phyloP scores from a whole-genome alignment of 1,140 invertebrate species.

The Subanguina moxae region DNA sequence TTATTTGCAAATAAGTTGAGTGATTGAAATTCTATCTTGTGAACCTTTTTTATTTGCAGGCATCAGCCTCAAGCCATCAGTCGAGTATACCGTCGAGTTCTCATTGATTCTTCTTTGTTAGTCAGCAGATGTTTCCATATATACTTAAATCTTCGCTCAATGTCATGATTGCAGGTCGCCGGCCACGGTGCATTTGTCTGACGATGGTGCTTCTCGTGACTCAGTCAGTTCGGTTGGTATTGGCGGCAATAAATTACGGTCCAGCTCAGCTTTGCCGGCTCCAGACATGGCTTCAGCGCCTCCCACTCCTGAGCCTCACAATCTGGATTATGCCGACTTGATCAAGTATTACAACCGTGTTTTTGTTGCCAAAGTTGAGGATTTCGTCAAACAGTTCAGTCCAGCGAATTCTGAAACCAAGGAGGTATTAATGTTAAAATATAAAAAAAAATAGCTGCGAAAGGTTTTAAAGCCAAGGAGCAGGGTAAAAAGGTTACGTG shows the following conservation, averaged over 20 bases:
- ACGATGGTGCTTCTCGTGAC: constrained; percentile 50
- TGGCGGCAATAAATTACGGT: constrained; percentile 22
- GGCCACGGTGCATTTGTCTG: constrained; percentile 14
- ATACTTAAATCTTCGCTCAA: background rate
- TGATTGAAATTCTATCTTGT: background rate
- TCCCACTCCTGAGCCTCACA: constrained; percentile 43
- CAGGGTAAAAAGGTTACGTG: too few relatives aligned
- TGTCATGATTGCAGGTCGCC: constrained; percentile 4
- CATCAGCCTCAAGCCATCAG: constrained; percentile 52
- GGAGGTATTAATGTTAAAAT: constrained; percentile 28
- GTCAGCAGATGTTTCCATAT: background rate
- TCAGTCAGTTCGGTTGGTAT: constrained; percentile 30
- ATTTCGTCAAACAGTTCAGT: constrained; percentile 49
- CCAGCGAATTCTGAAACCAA: constrained; percentile 38
- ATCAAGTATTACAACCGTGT: constrained; percentile 53
- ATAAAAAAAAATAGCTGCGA: background rate
- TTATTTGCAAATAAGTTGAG: background rate
- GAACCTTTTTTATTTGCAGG: constrained; percentile 9
- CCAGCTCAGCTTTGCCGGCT: constrained; percentile 33
- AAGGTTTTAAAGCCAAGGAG: background rate
- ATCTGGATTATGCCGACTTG: constrained; percentile 42
- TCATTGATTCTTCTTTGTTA: constrained; percentile 31
- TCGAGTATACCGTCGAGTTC: constrained; percentile 45
- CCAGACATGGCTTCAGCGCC: constrained; percentile 31
- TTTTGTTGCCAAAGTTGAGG: constrained; percentile 46